These are phyloP conservation scores for Athalia circularis DNA, from an alignment of 2,888 invertebrate genomes.

Conservation along the genomic window DNA sequence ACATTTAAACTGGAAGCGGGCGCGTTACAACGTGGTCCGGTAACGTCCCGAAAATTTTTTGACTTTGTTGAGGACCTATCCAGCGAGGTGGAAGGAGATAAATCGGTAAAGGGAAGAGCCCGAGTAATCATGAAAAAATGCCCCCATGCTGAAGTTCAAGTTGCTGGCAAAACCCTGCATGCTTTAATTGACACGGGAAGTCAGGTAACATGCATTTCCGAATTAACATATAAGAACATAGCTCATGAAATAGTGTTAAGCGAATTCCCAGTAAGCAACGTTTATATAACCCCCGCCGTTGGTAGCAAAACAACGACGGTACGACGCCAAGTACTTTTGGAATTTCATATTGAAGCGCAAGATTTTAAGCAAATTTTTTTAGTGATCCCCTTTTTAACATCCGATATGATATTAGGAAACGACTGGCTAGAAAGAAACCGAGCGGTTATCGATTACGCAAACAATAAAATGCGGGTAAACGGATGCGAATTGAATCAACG, in stretches of 20 bases:
- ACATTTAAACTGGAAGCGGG: conserved; percentile 48
- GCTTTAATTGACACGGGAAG: conserved; percentile 3
- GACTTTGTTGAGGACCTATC: conserved; percentile 45
- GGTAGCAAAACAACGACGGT: not conserved
- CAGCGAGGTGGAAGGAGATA: conserved; percentile 30
- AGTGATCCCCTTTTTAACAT: not conserved
- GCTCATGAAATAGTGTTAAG: not conserved
- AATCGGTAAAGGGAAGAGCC: not conserved
- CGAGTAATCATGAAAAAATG: not conserved
- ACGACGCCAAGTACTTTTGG: not conserved
- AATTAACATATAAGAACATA: not conserved
- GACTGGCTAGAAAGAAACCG: conserved; percentile 3
- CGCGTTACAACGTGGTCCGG: conserved; percentile 42
- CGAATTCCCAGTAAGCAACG: not conserved
- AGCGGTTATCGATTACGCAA: not conserved
- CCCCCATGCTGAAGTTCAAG: not conserved
- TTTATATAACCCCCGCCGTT: not conserved
- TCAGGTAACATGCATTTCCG: not conserved
- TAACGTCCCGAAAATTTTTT: conserved; percentile 18
- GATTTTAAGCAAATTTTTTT: not conserved
- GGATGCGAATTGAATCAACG: not conserved
- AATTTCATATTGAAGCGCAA: not conserved
- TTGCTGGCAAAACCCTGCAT: not conserved
- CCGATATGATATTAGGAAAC: not conserved
- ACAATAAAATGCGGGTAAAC: not conserved